Conservation (phyloP, 2,888 invertebrate species). For the Eulithis prunata region DNA sequence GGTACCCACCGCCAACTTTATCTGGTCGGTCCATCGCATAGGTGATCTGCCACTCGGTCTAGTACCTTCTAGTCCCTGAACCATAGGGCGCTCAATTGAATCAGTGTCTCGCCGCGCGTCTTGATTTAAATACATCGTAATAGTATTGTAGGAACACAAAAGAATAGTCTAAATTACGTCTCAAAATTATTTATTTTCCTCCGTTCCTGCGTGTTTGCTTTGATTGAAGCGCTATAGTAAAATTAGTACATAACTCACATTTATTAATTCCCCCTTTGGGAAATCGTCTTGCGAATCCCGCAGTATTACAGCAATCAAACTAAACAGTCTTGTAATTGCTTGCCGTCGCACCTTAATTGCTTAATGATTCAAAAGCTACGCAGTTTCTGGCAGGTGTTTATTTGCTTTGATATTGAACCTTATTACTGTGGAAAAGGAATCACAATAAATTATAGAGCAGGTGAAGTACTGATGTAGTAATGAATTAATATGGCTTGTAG, state of each 20-base stretch:
- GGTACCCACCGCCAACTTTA: too few species aligned
- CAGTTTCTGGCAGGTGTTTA: slow-evolving; percentile 15
- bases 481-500: not conserved
- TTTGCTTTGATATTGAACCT: slow-evolving; percentile 12
- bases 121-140: too few species aligned
- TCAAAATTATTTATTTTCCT: not conserved
- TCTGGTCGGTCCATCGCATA: too few species aligned
- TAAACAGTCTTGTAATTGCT: slow-evolving; percentile 43
- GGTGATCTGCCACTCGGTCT: too few species aligned
- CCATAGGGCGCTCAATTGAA: too few species aligned
- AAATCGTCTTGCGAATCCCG: slow-evolving; percentile 37
- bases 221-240: slow-evolving; percentile 1
- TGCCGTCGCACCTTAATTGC: slow-evolving; percentile 40
- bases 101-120: too few species aligned
- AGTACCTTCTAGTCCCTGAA: too few species aligned
- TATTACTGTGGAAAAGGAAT: slow-evolving; percentile 9
- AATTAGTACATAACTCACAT: slow-evolving; percentile 22
- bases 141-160: too few species aligned
- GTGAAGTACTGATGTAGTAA: slow-evolving; percentile 1
- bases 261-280: slow-evolving; percentile 30
- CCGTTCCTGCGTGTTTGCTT: not conserved
- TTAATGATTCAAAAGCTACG: slow-evolving; percentile 42
- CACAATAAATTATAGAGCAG: not conserved
- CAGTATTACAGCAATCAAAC: slow-evolving; percentile 41
- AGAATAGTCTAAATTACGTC: too few species aligned